Base-by-base conservation (phyloP, 2,888 invertebrate genomes). In the Tetragnatha montana region DNA sequence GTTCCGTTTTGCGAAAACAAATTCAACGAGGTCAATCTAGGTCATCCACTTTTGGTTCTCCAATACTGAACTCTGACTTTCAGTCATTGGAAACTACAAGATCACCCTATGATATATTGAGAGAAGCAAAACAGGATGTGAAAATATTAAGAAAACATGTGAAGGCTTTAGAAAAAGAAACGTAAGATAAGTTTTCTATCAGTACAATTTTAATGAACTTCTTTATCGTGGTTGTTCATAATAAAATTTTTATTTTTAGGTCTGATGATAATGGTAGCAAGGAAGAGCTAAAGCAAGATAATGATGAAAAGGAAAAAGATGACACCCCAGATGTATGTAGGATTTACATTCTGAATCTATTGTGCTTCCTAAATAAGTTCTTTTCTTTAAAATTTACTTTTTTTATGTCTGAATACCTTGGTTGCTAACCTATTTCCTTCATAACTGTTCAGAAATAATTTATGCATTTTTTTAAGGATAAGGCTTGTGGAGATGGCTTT, bases 41-140 rank as follows among this genome's bases (percentile, higher is more conserved):
- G 74, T 70, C 90, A 17, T 92, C 92, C n/a, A 86, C 91, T 83
- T 91, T 91, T 35, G 92, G 92, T 7, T 91, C 92, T 22, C 35
- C 75, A 22, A 86, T 91, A 14, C 86, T 91, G 17, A 90, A 91
- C 81, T 79, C 92, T 6, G 81, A 91, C 84, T 92, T 92, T 69
- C 74, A 91, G 22, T 68, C 79, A 10, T 19, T 92, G 75, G 92
- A 92, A 2, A 80, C 84, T 50, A 94, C 84, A 21, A 83, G 49
- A 19, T 87, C 94, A 6, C 93, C 96, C 75, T 92, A 93, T 14
- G 93, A 93, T 73, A 92, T 94, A 21, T 94, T 98, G 21, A 96
- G 96, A 91, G 96, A 96, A 92, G 98, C 98, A 6, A 97, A 97
- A 93, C 95, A 95, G 76, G 97, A 97, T 92, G 93, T 98, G 0